These are phyloP conservation scores for Leucophenga varia DNA, from an alignment of 1,140 invertebrate genomes.

Conservation along the genomic window DNA sequence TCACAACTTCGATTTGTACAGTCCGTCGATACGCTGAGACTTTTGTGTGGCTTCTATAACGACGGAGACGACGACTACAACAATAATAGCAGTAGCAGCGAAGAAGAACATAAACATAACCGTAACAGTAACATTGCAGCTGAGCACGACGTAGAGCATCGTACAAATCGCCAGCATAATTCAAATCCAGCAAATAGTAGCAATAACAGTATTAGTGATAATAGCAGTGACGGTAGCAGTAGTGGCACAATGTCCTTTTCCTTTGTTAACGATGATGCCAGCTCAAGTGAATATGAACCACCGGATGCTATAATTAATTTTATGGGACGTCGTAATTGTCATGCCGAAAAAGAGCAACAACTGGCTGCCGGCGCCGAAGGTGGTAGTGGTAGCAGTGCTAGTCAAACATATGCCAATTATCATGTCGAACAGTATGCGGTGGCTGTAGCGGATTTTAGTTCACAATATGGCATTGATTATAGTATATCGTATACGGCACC, in stretches of 20 bases:
- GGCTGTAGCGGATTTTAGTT: conserved; percentile 79
- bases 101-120: neutral
- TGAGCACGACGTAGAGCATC: neutral
- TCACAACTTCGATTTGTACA: conserved; percentile 2
- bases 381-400: conserved; percentile 20
- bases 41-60: conserved; percentile 16
- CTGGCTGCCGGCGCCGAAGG: conserved; percentile 9
- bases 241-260: conserved; percentile 12
- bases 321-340: conserved; percentile 14
- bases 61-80: neutral
- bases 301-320: conserved; percentile 38
- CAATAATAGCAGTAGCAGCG: neutral
- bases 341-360: conserved; percentile 6
- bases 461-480: conserved; percentile 84
- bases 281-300: conserved; percentile 22
- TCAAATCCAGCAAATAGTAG: neutral
- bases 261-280: conserved; percentile 13
- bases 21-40: conserved; percentile 25
- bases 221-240: neutral
- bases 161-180: neutral
- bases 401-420: conserved; percentile 22
- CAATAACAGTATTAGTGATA: neutral
- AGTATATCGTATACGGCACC: conserved; percentile 86
- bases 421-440: conserved; percentile 67
- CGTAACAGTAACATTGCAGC: neutral